Evolutionary conservation across 2,797 vertebrate species (phyloP).

Genomic region (Myioborus miniatus): DNA sequence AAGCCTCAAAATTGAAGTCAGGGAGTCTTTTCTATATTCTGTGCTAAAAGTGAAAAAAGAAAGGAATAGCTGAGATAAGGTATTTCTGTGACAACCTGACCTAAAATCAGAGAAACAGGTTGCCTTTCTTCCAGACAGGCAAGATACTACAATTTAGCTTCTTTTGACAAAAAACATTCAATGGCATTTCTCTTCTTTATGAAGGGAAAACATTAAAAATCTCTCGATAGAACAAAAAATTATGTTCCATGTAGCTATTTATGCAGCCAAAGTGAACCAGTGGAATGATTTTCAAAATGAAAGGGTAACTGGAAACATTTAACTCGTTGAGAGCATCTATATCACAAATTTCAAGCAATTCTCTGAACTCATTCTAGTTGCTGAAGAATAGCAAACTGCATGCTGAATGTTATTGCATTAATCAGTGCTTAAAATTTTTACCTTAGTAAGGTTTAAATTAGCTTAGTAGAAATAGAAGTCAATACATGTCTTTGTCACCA

Average conservation of each 20-base stretch:
- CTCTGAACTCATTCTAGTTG: background rate
- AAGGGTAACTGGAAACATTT: background rate
- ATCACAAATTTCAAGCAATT: background rate
- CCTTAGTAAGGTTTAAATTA: background rate
- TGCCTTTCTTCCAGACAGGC: background rate
- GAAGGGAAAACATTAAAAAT: background rate
- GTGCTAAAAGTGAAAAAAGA: background rate
- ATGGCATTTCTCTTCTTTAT: background rate
- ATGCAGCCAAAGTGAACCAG: background rate
- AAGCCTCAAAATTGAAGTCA: background rate
- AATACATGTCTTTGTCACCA: background rate
- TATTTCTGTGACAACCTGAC: background rate
- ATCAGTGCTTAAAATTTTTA: background rate
- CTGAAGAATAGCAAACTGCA: background rate
- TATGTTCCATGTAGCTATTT: background rate
- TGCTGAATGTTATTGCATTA: background rate
- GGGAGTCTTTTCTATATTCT: background rate
- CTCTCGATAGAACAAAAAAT: background rate
- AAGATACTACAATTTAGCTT: background rate
- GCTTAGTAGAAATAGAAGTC: background rate
- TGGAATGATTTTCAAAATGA: background rate
- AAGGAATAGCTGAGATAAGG: background rate
- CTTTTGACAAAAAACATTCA: background rate
- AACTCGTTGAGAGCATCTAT: background rate
- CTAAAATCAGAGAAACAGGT: background rate